phyloP scores from a whole-genome alignment of 2,888 invertebrate species.

The Deroplatys truncata region DNA sequence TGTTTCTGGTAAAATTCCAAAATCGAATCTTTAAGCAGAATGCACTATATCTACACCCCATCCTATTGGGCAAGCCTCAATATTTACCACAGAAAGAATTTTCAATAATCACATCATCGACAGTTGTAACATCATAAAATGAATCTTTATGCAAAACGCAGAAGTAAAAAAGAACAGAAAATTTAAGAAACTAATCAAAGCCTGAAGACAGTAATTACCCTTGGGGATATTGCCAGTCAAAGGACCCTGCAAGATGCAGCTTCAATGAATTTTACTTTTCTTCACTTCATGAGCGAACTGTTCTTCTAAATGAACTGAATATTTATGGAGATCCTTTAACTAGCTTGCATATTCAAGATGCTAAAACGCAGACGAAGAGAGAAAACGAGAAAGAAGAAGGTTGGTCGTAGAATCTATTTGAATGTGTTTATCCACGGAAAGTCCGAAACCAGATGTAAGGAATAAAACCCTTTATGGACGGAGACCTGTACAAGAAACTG shows the following conservation, averaged over 20 bases:
- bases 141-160: no score
- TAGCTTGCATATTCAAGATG: conserved; percentile 27
- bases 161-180: neutral
- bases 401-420: neutral
- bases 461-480: no score
- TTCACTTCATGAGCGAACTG: neutral
- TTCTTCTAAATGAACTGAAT: conserved; percentile 20
- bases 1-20: no score
- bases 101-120: no score
- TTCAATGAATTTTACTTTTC: neutral
- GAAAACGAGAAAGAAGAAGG: neutral
- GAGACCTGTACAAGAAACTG: no score
- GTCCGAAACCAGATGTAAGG: neutral
- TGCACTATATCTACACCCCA: no score
- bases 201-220: neutral
- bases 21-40: no score
- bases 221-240: neutral
- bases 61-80: no score
- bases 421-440: neutral
- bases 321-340: conserved; percentile 19
- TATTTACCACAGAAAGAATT: no score
- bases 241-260: neutral
- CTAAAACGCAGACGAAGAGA: neutral
- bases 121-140: no score
- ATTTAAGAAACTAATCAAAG: neutral